Percentiles rank a stretch among this genome's conserved stretches.
Evolutionary conservation across 2,113 vertebrate species (phyloP).

Genomic region (Eubucco bourcierii): DNA sequence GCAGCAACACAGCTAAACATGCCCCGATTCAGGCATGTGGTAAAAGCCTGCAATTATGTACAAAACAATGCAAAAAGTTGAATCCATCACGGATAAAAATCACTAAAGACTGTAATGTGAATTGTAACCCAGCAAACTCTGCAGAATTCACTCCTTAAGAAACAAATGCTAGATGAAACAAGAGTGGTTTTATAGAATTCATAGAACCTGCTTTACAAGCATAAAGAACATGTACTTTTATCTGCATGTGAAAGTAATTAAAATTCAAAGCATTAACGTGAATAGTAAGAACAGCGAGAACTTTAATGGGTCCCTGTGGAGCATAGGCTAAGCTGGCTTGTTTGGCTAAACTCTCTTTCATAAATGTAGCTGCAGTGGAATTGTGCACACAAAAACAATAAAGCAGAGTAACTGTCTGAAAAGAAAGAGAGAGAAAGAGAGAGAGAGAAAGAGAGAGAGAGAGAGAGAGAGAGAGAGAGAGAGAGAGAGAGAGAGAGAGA

Average conservation of each 20-base stretch:
- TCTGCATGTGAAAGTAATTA: slow-evolving; percentile 51
- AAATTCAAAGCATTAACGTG: slow-evolving; percentile 49
- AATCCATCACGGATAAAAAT: not conserved
- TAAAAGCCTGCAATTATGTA: not conserved
- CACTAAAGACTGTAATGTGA: not conserved
- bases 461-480: too few relatives aligned
- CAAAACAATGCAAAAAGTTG: not conserved
- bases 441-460: too few relatives aligned
- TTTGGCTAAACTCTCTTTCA: slow-evolving; percentile 30
- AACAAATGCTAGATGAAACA: slow-evolving; percentile 12
- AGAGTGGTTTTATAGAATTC: not conserved
- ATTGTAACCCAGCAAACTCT: not conserved
- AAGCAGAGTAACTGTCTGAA: slow-evolving; percentile 8
- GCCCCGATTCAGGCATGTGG: rapidly evolving
- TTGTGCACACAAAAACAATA: slow-evolving; percentile 36
- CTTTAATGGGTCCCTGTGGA: slow-evolving; percentile 6
- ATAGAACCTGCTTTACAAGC: slow-evolving; percentile 6
- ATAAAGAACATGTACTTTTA: not conserved
- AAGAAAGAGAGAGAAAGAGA: not conserved
- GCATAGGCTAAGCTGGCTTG: slow-evolving; percentile 11
- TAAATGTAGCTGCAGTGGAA: slow-evolving; percentile 19
- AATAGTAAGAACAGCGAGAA: slow-evolving; percentile 50
- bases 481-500: too few relatives aligned
- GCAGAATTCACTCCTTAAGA: not conserved
- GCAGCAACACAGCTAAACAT: not conserved